phyloP scores from a whole-genome alignment of 2,113 vertebrate genomes.

The Ctenodactylus gundi region DNA sequence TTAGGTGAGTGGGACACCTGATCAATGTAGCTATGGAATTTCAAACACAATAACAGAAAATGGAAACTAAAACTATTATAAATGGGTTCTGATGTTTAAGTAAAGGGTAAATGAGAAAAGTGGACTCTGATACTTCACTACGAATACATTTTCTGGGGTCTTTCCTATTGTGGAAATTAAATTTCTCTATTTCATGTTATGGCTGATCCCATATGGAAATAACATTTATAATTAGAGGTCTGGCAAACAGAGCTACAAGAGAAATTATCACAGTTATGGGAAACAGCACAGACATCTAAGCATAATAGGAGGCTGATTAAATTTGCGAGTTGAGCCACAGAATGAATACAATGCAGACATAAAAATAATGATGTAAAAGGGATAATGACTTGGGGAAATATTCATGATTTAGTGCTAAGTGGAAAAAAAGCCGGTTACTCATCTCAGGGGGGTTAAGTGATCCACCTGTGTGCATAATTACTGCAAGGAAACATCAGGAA shows the following conservation, averaged over 20 bases:
- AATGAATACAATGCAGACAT: conserved; percentile 22
- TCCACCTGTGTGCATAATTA: neutral
- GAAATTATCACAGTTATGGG: conserved; percentile 32
- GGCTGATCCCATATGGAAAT: conserved; percentile 40
- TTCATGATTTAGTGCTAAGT: conserved; percentile 11
- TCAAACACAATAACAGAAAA: neutral
- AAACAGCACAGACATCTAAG: conserved; percentile 36
- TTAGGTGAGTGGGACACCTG: neutral
- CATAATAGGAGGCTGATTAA: conserved; percentile 35
- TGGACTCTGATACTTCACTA: neutral
- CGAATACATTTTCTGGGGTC: neutral
- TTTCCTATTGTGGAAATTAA: neutral
- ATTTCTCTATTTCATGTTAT: neutral
- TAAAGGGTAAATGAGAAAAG: neutral
- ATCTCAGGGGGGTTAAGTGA: neutral
- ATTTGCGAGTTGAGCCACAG: conserved; percentile 23
- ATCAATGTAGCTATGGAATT: neutral
- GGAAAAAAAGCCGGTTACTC: neutral
- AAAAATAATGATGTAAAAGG: conserved; percentile 48
- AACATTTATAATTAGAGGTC: conserved; percentile 36
- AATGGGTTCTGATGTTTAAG: neutral
- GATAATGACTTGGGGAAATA: conserved; percentile 33
- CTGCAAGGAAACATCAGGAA: neutral
- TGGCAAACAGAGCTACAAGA: neutral
- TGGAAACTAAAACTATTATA: neutral